Evolutionary conservation across 1,140 invertebrate genomes (phyloP), one percentile per base, ranked within the genome.

Genomic region (Papilio machaon): DNA sequence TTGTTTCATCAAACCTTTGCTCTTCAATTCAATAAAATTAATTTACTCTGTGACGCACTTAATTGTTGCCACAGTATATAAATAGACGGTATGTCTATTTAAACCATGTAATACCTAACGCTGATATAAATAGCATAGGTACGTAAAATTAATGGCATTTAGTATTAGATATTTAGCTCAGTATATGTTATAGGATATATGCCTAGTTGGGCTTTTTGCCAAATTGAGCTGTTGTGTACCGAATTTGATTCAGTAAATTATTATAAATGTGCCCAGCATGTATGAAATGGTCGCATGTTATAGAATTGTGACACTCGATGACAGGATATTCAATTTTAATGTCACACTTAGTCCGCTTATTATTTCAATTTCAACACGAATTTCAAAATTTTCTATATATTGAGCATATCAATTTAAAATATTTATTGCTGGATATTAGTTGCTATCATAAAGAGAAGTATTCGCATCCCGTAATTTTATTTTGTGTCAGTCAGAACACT

Each of bases 231-330:
- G 67, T 83, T 87, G 64, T 85, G 85, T 84, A 85, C 82, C 84
- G 84, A 85, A 86, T 87, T 85, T 84, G 84, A 88, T 86, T 85
- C 81, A 81, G 82, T 88, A 85, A 90, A 90, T 87, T 89, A 84
- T 87, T 86, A 87, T 85, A 81, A 88, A 90, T 85, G 85, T 86
- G 81, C 87, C 88, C 86, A 88, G 81, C 85, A 83, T 88, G 90
- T 84, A 81, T 83, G 79, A 73, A 73, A 81, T 67, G 58, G 75
- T 82, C 81, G 78, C 82, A 86, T 73, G 81, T 84, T 81, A 75
- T 70, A 82, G 73, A 84, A 79, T 60, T 80, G 78, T 82, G 82
- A 83, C 81, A 85, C 80, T 80, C 35, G 77, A 64, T 46, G 58
- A 79, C 77, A 79, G 38, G 77, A 79, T 79, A 47, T 64, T 79